phyloP scores from a whole-genome alignment of 2,113 vertebrate genomes.

The Lipotes vexillifer region DNA sequence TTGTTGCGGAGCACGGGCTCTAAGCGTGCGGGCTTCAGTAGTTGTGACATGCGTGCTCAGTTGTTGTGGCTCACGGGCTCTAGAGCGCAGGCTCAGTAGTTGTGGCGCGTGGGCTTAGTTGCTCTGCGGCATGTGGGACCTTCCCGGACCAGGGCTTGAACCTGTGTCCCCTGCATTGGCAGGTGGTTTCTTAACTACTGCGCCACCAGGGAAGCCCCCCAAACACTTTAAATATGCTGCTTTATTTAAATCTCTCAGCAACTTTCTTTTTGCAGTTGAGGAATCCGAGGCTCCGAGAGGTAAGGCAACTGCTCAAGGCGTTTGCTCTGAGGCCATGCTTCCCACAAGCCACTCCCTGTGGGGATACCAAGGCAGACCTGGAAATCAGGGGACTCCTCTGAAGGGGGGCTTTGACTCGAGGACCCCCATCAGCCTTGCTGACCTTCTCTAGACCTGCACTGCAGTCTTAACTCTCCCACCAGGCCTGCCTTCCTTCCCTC shows the following conservation, averaged over 20 bases:
- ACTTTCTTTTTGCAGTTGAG: not conserved
- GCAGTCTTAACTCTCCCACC: not conserved
- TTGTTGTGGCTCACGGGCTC: too few relatives aligned
- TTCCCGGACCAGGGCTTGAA: too few relatives aligned
- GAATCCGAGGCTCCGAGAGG: not conserved
- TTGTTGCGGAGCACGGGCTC: too few relatives aligned
- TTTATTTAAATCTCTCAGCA: not conserved
- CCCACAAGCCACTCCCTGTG: not conserved
- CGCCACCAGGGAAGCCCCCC: too few relatives aligned
- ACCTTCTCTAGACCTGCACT: not conserved
- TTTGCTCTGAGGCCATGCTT: not conserved
- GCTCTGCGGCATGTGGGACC: too few relatives aligned
- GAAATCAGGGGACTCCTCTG: not conserved
- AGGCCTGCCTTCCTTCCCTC: not conserved
- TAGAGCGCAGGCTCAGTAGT: too few relatives aligned
- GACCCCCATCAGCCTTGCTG: not conserved
- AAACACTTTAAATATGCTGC: not conserved
- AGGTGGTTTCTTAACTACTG: too few relatives aligned
- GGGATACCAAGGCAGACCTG: not conserved
- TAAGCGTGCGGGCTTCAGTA: accelerated
- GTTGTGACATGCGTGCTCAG: too few relatives aligned
- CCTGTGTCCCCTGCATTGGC: too few relatives aligned
- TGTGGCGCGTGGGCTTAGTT: too few relatives aligned
- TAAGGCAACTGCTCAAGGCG: not conserved
- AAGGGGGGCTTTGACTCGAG: not conserved